A percentile compares a stretch with the other conserved stretches of the same genome.
Conservation (phyloP, 92 coral and sea anemone species). For the Actinostola sp. region DNA sequence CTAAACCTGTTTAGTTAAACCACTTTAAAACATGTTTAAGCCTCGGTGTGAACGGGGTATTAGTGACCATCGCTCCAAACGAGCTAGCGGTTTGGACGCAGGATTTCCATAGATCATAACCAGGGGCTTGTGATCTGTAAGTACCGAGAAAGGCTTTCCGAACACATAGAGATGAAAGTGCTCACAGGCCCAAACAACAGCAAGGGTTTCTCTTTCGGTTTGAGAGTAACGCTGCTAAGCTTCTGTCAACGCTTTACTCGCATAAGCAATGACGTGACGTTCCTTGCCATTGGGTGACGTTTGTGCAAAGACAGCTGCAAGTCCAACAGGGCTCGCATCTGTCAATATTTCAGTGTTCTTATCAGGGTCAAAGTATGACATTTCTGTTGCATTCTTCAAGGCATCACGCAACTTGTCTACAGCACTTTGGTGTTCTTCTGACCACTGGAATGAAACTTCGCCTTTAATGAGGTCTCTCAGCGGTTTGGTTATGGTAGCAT, state of each 20-base stretch:
- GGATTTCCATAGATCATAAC: neutral
- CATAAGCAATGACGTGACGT: neutral
- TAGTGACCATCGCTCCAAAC: neutral
- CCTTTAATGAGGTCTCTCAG: neutral
- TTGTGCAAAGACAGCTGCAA: neutral
- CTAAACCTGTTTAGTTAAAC: too few species aligned
- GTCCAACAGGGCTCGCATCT: neutral
- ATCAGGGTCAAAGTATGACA: slow-evolving; percentile 31
- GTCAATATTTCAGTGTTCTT: neutral
- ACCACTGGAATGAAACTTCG: slow-evolving; percentile 19
- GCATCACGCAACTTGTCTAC: slow-evolving; percentile 16
- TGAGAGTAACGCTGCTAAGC: slow-evolving; percentile 6
- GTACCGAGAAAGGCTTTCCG: neutral
- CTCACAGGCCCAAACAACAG: neutral
- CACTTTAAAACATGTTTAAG: too few species aligned
- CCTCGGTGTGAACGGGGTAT: too few species aligned
- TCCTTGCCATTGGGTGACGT: neutral
- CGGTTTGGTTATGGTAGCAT: slow-evolving; percentile 26
- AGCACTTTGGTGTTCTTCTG: slow-evolving; percentile 25
- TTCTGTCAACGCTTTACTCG: slow-evolving; percentile 3
- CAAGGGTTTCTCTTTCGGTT: slow-evolving; percentile 7
- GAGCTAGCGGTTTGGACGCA: neutral
- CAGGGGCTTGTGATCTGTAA: slow-evolving; percentile 20
- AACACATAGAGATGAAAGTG: slow-evolving; percentile 5
- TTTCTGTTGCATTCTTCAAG: slow-evolving; percentile 20